These are phyloP conservation scores for Diprion similis DNA, from an alignment of 1,140 invertebrate genomes.

Conservation along the genomic window DNA sequence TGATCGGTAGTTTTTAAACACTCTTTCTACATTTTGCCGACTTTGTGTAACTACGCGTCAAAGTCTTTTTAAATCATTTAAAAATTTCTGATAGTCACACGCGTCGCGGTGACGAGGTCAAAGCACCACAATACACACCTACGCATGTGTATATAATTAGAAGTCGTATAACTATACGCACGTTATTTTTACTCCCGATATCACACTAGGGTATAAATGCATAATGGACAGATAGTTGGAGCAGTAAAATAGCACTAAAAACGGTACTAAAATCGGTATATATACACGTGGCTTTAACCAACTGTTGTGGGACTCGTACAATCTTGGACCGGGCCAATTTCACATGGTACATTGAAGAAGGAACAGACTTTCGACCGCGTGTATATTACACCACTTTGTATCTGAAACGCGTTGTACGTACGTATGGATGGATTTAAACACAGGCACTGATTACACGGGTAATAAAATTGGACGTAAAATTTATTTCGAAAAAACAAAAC, in stretches of 20 bases:
- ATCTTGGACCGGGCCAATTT: too few relatives aligned
- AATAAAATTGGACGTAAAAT: not conserved
- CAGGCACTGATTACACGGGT: not conserved
- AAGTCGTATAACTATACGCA: not conserved
- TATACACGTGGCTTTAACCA: not conserved
- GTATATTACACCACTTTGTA: not conserved
- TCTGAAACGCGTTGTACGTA: not conserved
- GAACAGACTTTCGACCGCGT: not conserved
- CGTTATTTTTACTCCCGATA: conserved; percentile 2
- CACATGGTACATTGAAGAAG: too few relatives aligned
- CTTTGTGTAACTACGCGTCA: not conserved
- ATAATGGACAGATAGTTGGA: not conserved
- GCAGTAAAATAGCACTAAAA: not conserved
- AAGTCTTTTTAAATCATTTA: not conserved
- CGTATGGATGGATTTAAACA: not conserved
- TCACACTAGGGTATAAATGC: not conserved
- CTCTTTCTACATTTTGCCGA: too few relatives aligned
- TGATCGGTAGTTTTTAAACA: too few relatives aligned
- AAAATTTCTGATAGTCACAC: not conserved
- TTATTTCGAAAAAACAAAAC: not conserved
- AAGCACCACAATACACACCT: not conserved
- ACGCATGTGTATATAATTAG: not conserved
- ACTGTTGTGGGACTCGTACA: too few relatives aligned
- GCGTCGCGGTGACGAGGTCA: not conserved
- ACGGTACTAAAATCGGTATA: not conserved